Evolutionary conservation across 2,113 vertebrate species (phyloP), one percentile per base, ranked within the genome.

Genomic region (Bolborhynchus lineola): DNA sequence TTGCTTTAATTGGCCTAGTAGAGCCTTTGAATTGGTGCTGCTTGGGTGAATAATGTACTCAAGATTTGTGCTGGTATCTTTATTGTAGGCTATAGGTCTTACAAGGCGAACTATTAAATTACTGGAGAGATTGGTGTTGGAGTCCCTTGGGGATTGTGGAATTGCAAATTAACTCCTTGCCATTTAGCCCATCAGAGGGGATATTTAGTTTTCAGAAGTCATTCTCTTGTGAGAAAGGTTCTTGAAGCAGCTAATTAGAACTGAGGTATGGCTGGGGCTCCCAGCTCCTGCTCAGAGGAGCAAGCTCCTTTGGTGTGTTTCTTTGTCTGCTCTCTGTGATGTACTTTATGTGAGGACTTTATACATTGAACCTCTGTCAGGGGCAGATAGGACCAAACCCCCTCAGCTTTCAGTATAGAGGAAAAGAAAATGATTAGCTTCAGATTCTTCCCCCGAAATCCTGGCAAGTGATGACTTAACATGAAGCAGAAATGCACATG

Each of bases 191-290:
- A 88, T 90, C 37, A 67, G 79, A 62, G 23, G 14, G 24, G 55
- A 25, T 47, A 53, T 88, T 84, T 96, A 50, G 92, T 93, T 82
- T 95, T 86, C 55, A 86, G 82, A 74, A 71, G 82, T 33, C 13
- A 3, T 86, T 92, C 31, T 93, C 35, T 28, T 74, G 25, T 91
- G 87, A 81, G 87, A 75, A 59, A 65, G 35, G 82, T 90, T 94
- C 46, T 35, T 23, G 72, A n/a, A 83, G 50, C 0, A 0, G 44
- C 37, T 88, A 67, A 91, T 75, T 70, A 76, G 68, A 90, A 15
- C 42, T 16, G 84, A 85, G 70, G 49, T 87, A n/a, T 70, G 88
- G 63, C 84, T 90, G 90, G n/a, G 67, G 50, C 39, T 68, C 31
- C 21, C 20, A 60, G 60, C 42, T 70, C 79, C 63, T 52, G 85